Conservation (phyloP, 1,140 invertebrate species). For the Anastrepha ludens region DNA sequence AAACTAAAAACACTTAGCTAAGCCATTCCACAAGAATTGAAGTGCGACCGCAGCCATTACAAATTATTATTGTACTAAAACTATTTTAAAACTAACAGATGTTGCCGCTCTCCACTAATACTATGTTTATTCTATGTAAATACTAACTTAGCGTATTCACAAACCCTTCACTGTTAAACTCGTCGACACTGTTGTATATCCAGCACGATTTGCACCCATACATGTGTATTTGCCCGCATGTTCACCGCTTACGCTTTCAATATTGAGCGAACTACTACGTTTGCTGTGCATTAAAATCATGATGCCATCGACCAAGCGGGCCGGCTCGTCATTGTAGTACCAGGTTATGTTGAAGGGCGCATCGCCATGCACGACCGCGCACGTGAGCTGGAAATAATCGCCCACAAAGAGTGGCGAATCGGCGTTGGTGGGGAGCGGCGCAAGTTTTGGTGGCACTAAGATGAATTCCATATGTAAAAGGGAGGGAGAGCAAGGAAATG, state of each 20-base stretch:
- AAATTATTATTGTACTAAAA: conserved; percentile 16
- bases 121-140: not conserved
- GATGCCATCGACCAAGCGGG: conserved; percentile 64
- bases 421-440: conserved; percentile 79
- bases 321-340: conserved; percentile 82
- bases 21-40: conserved; percentile 18
- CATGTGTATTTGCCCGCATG: conserved; percentile 83
- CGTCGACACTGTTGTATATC: conserved; percentile 78
- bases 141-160: conserved; percentile 57
- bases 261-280: conserved; percentile 83
- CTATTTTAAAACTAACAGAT: not conserved
- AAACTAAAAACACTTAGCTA: not conserved
- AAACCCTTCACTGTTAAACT: conserved; percentile 78
- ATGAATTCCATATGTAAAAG: not conserved
- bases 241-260: conserved; percentile 81
- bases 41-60: conserved; percentile 34
- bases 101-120: not conserved
- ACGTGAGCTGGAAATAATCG: conserved; percentile 84
- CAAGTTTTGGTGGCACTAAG: conserved; percentile 85
- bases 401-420: conserved; percentile 86
- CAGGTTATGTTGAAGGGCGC: conserved; percentile 85
- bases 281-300: conserved; percentile 73
- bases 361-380: conserved; percentile 87
- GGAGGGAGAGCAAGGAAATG: not conserved
- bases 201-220: conserved; percentile 85